These are phyloP conservation scores for Drosophila monieri DNA, from an alignment of 2,888 invertebrate genomes.

Conservation along the genomic window DNA sequence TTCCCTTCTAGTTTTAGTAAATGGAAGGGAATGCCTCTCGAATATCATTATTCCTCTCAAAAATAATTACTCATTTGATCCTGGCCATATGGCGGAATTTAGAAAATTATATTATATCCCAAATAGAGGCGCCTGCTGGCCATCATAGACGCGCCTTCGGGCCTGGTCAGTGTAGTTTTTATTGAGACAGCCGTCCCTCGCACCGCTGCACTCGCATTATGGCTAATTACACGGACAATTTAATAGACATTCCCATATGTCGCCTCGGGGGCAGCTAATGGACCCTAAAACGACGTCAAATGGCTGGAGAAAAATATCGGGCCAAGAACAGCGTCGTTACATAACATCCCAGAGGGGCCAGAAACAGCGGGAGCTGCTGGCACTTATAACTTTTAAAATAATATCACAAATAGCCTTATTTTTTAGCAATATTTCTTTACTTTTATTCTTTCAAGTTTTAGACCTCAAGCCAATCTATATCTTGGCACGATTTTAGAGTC, in stretches of 20 bases:
- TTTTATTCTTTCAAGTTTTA: too few relatives aligned
- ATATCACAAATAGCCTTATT: too few relatives aligned
- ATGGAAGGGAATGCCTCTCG: constrained; percentile 5
- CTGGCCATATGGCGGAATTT: constrained; percentile 36
- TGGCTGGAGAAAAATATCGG: constrained; percentile 18
- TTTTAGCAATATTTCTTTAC: too few relatives aligned
- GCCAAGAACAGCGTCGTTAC: constrained; percentile 19
- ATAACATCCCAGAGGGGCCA: constrained; percentile 13
- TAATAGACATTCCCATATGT: constrained; percentile 60
- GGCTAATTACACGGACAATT: constrained; percentile 63
- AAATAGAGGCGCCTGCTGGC: constrained; percentile 19
- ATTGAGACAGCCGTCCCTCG: constrained; percentile 50
- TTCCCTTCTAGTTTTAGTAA: not conserved
- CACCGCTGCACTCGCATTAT: constrained; percentile 60
- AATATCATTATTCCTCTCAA: constrained; percentile 14
- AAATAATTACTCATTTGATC: constrained; percentile 30
- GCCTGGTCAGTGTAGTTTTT: constrained; percentile 63
- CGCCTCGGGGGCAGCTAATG: constrained; percentile 40
- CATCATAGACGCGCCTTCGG: constrained; percentile 59
- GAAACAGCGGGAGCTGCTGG: constrained; percentile 2
- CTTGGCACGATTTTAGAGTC: not conserved
- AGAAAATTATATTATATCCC: constrained; percentile 5
- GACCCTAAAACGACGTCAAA: constrained; percentile 34
- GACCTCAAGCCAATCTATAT: too few relatives aligned
- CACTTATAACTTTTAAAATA: too few relatives aligned